phyloP scores from a whole-genome alignment of 2,113 vertebrate species.

The Globicephala melas region DNA sequence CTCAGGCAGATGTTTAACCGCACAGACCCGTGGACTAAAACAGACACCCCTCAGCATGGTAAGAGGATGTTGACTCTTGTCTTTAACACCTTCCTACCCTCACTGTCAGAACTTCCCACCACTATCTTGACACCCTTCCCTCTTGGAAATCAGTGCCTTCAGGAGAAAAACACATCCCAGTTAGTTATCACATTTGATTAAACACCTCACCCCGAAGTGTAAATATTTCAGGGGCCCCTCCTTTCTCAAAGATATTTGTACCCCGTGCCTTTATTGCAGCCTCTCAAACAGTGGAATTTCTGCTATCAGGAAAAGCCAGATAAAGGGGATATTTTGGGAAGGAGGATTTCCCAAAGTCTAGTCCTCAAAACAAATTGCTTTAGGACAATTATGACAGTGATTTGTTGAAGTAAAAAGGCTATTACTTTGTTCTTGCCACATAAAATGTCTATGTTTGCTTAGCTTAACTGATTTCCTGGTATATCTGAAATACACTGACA shows the following conservation, averaged over 20 bases:
- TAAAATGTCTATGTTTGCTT: constrained; percentile 63
- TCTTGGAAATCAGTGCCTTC: constrained; percentile 67
- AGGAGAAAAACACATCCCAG: constrained; percentile 71
- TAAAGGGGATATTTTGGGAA: constrained; percentile 74
- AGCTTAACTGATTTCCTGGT: constrained; percentile 62
- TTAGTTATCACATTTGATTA: constrained; percentile 73
- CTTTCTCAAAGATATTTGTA: constrained; percentile 35
- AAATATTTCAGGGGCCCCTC: constrained; percentile 61
- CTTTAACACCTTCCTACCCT: constrained; percentile 63
- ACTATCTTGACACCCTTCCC: constrained; percentile 67
- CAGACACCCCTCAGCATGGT: neutral
- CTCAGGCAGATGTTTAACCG: neutral
- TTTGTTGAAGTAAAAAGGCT: constrained; percentile 57
- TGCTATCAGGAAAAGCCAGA: constrained; percentile 65
- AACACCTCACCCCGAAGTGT: constrained; percentile 71
- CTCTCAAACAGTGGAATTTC: constrained; percentile 64
- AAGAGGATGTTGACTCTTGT: constrained; percentile 43
- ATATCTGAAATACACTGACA: constrained; percentile 37
- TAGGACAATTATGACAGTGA: constrained; percentile 62
- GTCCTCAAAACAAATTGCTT: constrained; percentile 48
- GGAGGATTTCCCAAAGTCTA: constrained; percentile 65
- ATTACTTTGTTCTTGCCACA: constrained; percentile 49
- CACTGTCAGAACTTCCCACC: constrained; percentile 22
- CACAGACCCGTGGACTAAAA: neutral
- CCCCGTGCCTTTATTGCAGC: neutral